Evolutionary conservation across 2,113 vertebrate genomes (phyloP), one percentile per base, ranked within the genome.

Genomic region (Rafetus swinhoei): DNA sequence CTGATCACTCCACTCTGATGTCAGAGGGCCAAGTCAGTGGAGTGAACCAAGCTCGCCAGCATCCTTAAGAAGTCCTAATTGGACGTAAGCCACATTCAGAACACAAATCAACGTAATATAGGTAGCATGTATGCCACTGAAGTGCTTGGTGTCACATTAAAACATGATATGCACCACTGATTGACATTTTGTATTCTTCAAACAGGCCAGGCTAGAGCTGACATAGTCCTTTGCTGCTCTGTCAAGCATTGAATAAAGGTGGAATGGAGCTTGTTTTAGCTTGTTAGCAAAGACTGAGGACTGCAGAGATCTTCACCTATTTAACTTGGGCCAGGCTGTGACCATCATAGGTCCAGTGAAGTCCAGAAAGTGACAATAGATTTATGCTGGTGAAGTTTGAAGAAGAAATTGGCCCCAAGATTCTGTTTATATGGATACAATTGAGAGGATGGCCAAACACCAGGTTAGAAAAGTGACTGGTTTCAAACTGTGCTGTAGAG

Each of bases 21-120:
- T 45, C 9, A 22, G 11, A 12, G 65, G 54, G 21, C 32, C 50
- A 86, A 8, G n/a, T 94, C 2, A 81, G 19, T 77, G 39, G 10
- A 50, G 5, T 35, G 15, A 7, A 74, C 10, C 0, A 0, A 72
- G 1, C 87, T 24, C 16, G 53, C 1, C 54, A 25, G 22, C 9
- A 59, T 88, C 9, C 22, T 84, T 90, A 14, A 54, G 79, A 85
- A 79, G 16, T 76, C 10, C 1, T 57, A 94, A 87, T 56, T 72
- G 25, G 57, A 57, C 19, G 82, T 15, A 89, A 88, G 65, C 35
- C 2, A 52, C 0, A 84, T 50, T 45, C 32, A 82, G 81, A 89
- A 32, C 4, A n/a, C 25, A 35, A 24, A 81, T 57, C n/a, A 24
- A 13, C 25, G n/a, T n/a, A 35, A 81, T 24, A 39, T 2, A 56